Percentiles rank a stretch among this genome's conserved stretches.
phyloP scores from a whole-genome alignment of 2,797 vertebrate genomes.

The Coilia nasus region DNA sequence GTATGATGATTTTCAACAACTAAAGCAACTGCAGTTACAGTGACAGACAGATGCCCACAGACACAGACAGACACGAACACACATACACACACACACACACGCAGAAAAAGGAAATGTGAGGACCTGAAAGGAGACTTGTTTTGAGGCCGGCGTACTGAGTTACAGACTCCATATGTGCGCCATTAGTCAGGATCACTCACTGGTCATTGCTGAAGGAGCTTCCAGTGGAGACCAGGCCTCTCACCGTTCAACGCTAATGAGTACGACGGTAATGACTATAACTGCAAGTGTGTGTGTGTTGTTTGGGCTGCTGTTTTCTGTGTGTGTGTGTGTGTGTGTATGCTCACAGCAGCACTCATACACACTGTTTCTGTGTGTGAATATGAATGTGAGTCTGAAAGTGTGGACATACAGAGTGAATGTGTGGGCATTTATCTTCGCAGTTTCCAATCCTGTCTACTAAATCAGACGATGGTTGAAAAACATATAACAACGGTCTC shows the following conservation, averaged over 20 bases:
- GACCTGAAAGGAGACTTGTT: slow-evolving; percentile 29
- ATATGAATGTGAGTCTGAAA: not conserved
- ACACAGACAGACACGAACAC: not conserved
- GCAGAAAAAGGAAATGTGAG: slow-evolving; percentile 33
- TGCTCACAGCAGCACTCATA: not conserved
- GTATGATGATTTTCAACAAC: not conserved
- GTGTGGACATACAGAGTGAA: not conserved
- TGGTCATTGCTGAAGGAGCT: slow-evolving; percentile 39
- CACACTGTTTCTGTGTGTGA: not conserved
- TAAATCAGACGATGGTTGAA: too few relatives aligned
- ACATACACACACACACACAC: not conserved
- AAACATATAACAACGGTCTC: too few relatives aligned
- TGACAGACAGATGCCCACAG: not conserved
- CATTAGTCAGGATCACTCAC: slow-evolving; percentile 54
- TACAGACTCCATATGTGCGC: slow-evolving; percentile 59
- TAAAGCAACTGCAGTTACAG: not conserved
- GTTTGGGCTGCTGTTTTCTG: not conserved
- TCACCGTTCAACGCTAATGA: slow-evolving; percentile 47
- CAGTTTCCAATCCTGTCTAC: too few relatives aligned
- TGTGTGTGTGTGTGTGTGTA: not conserved
- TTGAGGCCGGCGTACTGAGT: slow-evolving; percentile 28
- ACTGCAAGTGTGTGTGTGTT: not conserved
- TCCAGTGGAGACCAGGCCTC: slow-evolving; percentile 38
- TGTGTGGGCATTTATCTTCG: not conserved
- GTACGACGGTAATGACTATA: not conserved